These are phyloP conservation scores for Tenthredo mesomela DNA, from an alignment of 2,888 invertebrate species.

Conservation along the genomic window DNA sequence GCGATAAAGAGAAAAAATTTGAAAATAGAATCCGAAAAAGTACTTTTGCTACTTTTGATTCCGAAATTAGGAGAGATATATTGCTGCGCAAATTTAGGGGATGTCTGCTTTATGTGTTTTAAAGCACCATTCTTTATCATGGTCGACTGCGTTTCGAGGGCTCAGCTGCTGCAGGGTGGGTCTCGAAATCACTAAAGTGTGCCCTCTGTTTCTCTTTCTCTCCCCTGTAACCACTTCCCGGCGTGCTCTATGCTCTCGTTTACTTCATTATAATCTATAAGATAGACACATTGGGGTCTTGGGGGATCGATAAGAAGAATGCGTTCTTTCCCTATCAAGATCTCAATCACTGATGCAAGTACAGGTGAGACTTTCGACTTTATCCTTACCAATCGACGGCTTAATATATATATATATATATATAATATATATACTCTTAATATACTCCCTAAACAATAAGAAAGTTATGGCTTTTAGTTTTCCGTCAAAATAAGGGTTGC, in stretches of 20 bases:
- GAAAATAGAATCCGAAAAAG: constrained; percentile 41
- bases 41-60: constrained; percentile 42
- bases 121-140: constrained; percentile 49
- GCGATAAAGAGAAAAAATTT: neutral
- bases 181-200: constrained; percentile 20
- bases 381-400: neutral
- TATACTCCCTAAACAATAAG: neutral
- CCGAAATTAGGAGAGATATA: constrained; percentile 43
- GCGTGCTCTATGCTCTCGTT: neutral
- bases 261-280: neutral
- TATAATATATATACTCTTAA: neutral
- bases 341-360: neutral
- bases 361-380: neutral
- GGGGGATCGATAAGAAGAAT: neutral
- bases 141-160: constrained; percentile 36
- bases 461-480: neutral
- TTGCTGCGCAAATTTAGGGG: constrained; percentile 33
- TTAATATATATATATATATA: too few species aligned
- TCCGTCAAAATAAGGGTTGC: neutral
- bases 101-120: constrained; percentile 41
- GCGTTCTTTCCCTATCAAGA: neutral
- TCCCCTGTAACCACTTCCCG: neutral
- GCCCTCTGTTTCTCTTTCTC: neutral
- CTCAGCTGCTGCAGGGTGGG: constrained; percentile 10
- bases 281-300: neutral